These are phyloP conservation scores for Trisateles emortualis DNA, from an alignment of 2,888 invertebrate species.

Conservation along the genomic window DNA sequence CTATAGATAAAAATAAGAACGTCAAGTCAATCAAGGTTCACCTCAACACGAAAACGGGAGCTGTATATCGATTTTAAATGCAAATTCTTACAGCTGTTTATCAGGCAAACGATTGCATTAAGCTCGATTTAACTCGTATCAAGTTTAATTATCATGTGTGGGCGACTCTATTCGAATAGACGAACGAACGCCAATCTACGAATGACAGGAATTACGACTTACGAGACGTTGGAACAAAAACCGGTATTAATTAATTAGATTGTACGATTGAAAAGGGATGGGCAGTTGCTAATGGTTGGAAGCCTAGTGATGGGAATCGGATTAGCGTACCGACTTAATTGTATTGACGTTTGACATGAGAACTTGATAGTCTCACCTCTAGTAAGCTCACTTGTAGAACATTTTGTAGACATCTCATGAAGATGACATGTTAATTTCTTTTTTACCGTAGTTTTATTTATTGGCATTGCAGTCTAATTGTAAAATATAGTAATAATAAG, in stretches of 20 bases:
- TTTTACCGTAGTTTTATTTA: no score
- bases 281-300: conserved; percentile 63
- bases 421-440: no score
- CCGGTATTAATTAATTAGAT: conserved; percentile 85
- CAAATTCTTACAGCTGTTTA: conserved; percentile 81
- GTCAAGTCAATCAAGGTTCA: conserved; percentile 52
- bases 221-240: conserved; percentile 66
- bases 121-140: conserved; percentile 60
- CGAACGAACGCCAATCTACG: conserved; percentile 68
- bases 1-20: conserved; percentile 45
- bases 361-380: conserved; percentile 27
- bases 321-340: conserved; percentile 66
- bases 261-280: conserved; percentile 71
- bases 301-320: conserved; percentile 52
- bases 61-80: conserved; percentile 75
- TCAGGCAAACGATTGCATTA: conserved; percentile 73
- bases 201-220: conserved; percentile 79
- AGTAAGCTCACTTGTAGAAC: conserved; percentile 9
- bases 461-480: no score
- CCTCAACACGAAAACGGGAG: conserved; percentile 51
- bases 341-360: conserved; percentile 70
- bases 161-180: conserved; percentile 59
- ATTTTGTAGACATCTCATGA: neutral
- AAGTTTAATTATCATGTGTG: conserved; percentile 79
- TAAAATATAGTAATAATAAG: no score